Conservation (phyloP, 1,140 invertebrate genomes). For the Pteromalus puparum region DNA sequence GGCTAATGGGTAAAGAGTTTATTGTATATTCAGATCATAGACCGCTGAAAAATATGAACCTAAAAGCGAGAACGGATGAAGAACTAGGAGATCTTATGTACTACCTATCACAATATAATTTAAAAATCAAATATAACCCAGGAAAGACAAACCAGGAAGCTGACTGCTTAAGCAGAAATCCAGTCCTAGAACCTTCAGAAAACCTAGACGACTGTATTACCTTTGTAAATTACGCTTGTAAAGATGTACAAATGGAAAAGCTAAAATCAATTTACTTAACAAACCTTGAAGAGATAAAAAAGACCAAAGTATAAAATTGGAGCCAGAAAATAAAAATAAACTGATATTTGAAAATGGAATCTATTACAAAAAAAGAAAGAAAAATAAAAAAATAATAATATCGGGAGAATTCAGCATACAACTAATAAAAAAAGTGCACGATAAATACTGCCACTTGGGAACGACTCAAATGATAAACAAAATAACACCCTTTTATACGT, state of each 20-base stretch:
- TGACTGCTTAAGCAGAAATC: constrained; percentile 50
- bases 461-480: constrained; percentile 42
- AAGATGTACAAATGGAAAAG: too few relatives aligned
- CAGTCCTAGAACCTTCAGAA: background rate
- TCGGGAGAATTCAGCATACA: constrained; percentile 36
- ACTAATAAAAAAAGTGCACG: constrained; percentile 43
- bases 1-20: constrained; percentile 43
- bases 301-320: constrained; percentile 7
- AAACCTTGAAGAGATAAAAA: background rate
- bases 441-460: constrained; percentile 12
- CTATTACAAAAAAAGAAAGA: constrained; percentile 40
- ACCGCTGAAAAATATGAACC: constrained; percentile 52
- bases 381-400: constrained; percentile 52
- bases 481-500: constrained; percentile 40
- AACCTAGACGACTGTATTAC: too few relatives aligned
- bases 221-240: too few relatives aligned
- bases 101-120: constrained; percentile 19
- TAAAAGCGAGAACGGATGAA: constrained; percentile 32
- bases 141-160: constrained; percentile 51
- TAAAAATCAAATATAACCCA: constrained; percentile 43
- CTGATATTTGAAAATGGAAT: background rate
- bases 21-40: constrained; percentile 49
- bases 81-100: constrained; percentile 9
- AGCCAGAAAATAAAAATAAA: constrained; percentile 6
- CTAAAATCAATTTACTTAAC: background rate